Base-by-base conservation (phyloP, 2,797 vertebrate species). In the Oryzias dopingdopingensis region DNA sequence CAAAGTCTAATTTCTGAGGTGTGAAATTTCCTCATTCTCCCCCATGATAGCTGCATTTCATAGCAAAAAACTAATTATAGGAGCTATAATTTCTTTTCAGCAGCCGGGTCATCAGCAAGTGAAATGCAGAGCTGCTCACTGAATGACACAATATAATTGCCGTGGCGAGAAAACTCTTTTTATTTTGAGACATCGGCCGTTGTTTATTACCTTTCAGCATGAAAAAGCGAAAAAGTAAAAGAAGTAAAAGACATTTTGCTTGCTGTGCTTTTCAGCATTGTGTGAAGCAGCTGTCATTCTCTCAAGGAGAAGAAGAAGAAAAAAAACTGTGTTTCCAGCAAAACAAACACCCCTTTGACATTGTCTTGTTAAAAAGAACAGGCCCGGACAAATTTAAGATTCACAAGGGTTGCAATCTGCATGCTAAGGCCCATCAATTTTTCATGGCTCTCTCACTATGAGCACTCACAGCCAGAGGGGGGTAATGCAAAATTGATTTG, bases 401-500 rank as follows among this genome's bases (percentile, higher is more conserved):
- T 93, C 87, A 83, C 86, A 88, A 52, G 88, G 90, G 80, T 80
- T 91, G 88, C 86, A 90, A 90, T 93, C 94, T 93, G 90, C 88
- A 91, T 92, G 91, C 87, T 91, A 91, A 89, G 86, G 69, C 58
- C 88, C 89, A 92, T 94, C 91, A 93, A 96, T 94, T 91, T 95
- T 96, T 96, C 92, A 95, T 93, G 85, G 89, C 87, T 80, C 92
- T 87, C 86, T 84, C 80, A 92, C 89, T 89, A 89, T 48, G 83
- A 94, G 85, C 86, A 89, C 90, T 94, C 89, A 84, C 86, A 92
- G 90, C 87, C 88, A 92, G 91, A 90, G 93, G 91, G 89, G 92
- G 88, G 91, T 93, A 95, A 94, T 93, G 91, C 84, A 95, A 93
- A 95, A 96, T 94, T 94, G 94, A 95, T 95, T 93, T 93, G 89